phyloP scores from a whole-genome alignment of 2,113 vertebrate species.

The Anas platyrhynchos region DNA sequence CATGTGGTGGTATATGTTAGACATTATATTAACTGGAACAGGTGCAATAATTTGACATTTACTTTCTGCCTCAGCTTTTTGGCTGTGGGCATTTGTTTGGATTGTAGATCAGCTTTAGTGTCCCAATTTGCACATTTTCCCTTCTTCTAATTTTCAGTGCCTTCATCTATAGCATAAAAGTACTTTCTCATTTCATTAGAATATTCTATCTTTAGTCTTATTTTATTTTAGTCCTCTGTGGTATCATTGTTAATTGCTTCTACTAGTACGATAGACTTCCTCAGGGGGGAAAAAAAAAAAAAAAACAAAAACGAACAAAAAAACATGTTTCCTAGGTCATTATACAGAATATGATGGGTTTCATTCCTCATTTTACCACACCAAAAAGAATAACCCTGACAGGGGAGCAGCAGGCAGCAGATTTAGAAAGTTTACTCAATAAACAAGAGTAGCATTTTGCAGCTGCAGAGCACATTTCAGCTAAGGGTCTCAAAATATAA shows the following conservation, averaged over 20 bases:
- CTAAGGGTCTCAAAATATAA: neutral
- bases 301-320: neutral
- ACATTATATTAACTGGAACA: neutral
- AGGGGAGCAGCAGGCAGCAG: neutral
- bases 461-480: constrained; percentile 19
- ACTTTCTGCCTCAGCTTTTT: neutral
- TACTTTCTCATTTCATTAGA: neutral
- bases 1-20: neutral
- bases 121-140: neutral
- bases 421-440: neutral
- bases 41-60: neutral
- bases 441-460: neutral
- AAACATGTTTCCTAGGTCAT: neutral
- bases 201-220: neutral
- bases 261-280: neutral
- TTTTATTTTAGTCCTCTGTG: neutral
- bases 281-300: neutral
- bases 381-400: neutral
- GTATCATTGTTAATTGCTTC: neutral
- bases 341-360: neutral
- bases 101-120: neutral
- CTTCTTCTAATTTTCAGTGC: neutral
- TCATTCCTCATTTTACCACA: neutral
- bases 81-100: neutral
- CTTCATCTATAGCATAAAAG: neutral